Evolutionary conservation across 2,888 invertebrate species (phyloP).

Genomic region (Thalpophila matura): DNA sequence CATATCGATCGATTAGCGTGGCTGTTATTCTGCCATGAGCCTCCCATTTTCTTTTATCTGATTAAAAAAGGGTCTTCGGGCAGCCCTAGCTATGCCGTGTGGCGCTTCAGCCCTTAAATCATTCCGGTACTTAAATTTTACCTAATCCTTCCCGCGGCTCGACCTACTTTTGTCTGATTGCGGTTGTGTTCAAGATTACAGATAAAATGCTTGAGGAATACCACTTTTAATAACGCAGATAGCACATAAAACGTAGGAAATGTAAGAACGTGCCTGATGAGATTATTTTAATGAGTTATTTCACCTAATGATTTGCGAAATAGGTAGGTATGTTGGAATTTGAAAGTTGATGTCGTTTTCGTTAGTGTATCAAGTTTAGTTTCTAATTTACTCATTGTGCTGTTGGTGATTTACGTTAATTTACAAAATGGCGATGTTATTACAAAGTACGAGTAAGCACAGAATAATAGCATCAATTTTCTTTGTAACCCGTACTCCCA

Average conservation of each 20-base stretch:
- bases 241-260: conserved; percentile 51
- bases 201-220: conserved; percentile 72
- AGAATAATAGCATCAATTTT: conserved; percentile 4
- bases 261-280: conserved; percentile 37
- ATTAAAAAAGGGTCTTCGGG: background rate
- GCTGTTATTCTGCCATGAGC: too few relatives aligned
- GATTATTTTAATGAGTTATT: conserved; percentile 51
- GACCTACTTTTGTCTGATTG: conserved; percentile 74
- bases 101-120: conserved; percentile 65
- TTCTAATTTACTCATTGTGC: conserved; percentile 15
- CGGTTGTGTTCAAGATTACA: conserved; percentile 73
- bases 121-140: conserved; percentile 79
- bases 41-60: too few relatives aligned
- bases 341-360: conserved; percentile 32
- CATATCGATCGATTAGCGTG: too few relatives aligned
- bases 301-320: conserved; percentile 49
- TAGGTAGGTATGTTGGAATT: conserved; percentile 34
- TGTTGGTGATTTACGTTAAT: conserved; percentile 8
- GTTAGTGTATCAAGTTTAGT: conserved; percentile 15
- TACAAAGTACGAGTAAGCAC: conserved; percentile 18
- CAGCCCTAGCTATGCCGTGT: conserved; percentile 55
- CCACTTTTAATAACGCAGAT: conserved; percentile 55
- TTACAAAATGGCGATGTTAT: conserved; percentile 9
- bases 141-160: conserved; percentile 73
- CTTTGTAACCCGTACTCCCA: background rate